A percentile compares a stretch with the other conserved stretches of the same genome.
phyloP scores from a whole-genome alignment of 2,797 vertebrate species.

The Pantherophis alleghaniensis region DNA sequence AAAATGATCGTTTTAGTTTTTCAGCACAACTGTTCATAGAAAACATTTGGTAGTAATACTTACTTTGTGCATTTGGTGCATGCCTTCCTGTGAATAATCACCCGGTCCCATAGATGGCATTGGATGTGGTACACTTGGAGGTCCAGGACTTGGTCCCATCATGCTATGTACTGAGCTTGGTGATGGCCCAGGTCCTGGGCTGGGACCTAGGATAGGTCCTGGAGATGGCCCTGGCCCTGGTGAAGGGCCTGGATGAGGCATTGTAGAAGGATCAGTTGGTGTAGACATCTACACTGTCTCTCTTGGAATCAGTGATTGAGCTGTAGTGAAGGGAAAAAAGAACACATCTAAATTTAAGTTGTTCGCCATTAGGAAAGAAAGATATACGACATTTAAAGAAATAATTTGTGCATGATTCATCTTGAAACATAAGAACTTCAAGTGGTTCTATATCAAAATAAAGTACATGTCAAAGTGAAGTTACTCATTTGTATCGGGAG shows the following conservation, averaged over 20 bases:
- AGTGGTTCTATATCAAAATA: constrained; percentile 23
- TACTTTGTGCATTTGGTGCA: constrained; percentile 95
- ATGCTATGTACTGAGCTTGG: constrained; percentile 96
- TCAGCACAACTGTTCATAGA: background rate
- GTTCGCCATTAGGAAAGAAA: constrained; percentile 28
- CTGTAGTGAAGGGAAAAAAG: constrained; percentile 51
- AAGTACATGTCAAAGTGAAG: background rate
- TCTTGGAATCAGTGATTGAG: constrained; percentile 60
- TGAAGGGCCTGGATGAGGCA: constrained; percentile 95
- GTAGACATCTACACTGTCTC: constrained; percentile 86
- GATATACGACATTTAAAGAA: constrained; percentile 27
- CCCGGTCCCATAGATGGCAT: constrained; percentile 83
- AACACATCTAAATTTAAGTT: constrained; percentile 55
- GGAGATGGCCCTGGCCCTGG: constrained; percentile 93
- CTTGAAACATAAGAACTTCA: background rate
- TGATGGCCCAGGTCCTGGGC: constrained; percentile 94
- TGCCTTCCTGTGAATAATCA: constrained; percentile 89
- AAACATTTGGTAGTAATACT: background rate
- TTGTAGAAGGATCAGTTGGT: constrained; percentile 87
- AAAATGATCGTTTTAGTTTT: background rate
- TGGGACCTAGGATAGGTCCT: constrained; percentile 93
- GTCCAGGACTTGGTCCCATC: constrained; percentile 98
- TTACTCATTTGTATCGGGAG: background rate
- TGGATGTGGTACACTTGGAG: constrained; percentile 84
- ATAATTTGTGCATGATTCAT: constrained; percentile 17